phyloP scores from a whole-genome alignment of 2,113 vertebrate species.

The Scatophagus argus region DNA sequence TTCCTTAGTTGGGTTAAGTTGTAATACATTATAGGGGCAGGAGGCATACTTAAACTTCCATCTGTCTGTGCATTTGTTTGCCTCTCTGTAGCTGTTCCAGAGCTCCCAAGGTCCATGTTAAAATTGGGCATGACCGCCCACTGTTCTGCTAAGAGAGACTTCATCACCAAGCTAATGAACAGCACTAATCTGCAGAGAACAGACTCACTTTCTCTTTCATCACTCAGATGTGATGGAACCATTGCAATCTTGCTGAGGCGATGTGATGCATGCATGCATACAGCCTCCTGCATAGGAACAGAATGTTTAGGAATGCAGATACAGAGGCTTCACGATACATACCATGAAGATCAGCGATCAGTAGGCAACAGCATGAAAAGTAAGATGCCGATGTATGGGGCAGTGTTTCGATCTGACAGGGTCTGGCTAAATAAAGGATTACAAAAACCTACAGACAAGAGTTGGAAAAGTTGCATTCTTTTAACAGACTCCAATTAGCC shows the following conservation, averaged over 20 bases:
- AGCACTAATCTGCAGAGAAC: conserved; percentile 61
- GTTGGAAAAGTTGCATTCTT: conserved; percentile 24
- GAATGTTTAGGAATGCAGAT: conserved; percentile 1
- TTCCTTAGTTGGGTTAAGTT: neutral
- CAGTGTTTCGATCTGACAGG: neutral
- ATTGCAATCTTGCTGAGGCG: conserved; percentile 8
- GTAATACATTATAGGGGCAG: neutral
- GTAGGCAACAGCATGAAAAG: neutral
- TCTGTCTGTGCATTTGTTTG: conserved; percentile 39
- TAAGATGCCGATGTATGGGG: neutral
- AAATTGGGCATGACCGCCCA: conserved; percentile 56
- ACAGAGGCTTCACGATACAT: neutral
- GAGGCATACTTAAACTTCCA: conserved; percentile 25
- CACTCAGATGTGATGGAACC: conserved; percentile 44
- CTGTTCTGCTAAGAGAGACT: conserved; percentile 61
- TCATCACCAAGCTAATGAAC: conserved; percentile 74
- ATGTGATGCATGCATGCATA: neutral
- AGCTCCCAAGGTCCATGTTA: conserved; percentile 50
- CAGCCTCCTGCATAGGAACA: conserved; percentile 2
- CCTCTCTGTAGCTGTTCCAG: conserved; percentile 28
- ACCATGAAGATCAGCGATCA: neutral
- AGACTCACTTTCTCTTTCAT: conserved; percentile 53
- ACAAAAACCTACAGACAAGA: neutral
- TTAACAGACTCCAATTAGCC: conserved; percentile 22
- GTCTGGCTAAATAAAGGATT: neutral